phyloP scores from a whole-genome alignment of 1,140 invertebrate genomes.

The Hypothenemus hampei region DNA sequence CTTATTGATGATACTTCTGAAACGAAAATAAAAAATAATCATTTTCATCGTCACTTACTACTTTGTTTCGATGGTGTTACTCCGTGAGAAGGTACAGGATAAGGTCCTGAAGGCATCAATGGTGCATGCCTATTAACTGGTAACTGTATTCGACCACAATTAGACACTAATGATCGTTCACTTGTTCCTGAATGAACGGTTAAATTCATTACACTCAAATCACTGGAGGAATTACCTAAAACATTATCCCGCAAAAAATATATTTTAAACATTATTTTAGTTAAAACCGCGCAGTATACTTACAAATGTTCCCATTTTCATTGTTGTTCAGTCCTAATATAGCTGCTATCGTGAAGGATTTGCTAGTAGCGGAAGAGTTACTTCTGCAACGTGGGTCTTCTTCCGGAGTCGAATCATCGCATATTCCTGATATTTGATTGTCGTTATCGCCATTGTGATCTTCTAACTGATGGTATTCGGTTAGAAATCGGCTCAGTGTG shows the following conservation, averaged over 20 bases:
- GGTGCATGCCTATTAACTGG: constrained; percentile 33
- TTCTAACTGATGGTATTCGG: constrained; percentile 38
- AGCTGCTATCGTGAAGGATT: constrained; percentile 74
- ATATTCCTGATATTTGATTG: constrained; percentile 28
- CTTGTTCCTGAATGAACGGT: constrained; percentile 33
- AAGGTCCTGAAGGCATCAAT: constrained; percentile 30
- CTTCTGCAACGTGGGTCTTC: constrained; percentile 35
- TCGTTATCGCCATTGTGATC: constrained; percentile 37
- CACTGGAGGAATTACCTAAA: constrained; percentile 24
- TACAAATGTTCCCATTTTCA: constrained; percentile 27
- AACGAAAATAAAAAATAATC: not conserved
- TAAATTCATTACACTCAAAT: constrained; percentile 41
- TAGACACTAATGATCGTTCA: constrained; percentile 32
- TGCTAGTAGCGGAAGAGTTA: constrained; percentile 35
- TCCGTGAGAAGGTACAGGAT: constrained; percentile 29
- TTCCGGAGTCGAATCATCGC: constrained; percentile 34
- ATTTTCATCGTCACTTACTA: constrained; percentile 24
- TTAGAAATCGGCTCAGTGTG: constrained; percentile 41
- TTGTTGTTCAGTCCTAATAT: constrained; percentile 64
- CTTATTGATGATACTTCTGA: too few species aligned
- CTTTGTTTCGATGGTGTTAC: constrained; percentile 30
- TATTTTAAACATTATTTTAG: not conserved
- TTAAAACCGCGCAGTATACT: not conserved
- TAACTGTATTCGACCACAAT: constrained; percentile 38
- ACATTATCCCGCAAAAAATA: not conserved